Percentiles rank a stretch among this genome's conserved stretches.
Evolutionary conservation across 2,797 vertebrate genomes (phyloP).

Genomic region (Threskiornis aethiopicus): DNA sequence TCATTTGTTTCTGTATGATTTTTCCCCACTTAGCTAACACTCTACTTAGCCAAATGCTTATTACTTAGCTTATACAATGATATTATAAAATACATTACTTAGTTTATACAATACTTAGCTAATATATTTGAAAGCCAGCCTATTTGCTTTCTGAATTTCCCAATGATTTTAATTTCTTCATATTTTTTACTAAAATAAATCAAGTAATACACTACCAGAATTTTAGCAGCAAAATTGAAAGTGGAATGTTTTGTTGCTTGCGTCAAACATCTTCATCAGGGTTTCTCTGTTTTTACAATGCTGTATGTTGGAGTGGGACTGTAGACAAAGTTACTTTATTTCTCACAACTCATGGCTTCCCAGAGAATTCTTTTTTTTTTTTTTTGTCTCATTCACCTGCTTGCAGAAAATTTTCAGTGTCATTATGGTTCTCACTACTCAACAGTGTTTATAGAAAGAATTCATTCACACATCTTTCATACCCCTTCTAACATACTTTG

Average conservation of each 20-base stretch:
- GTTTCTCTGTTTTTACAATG: background rate
- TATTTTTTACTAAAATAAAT: background rate
- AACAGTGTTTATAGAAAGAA: background rate
- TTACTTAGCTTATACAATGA: background rate
- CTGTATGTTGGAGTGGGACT: rapidly evolving
- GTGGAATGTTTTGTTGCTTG: background rate
- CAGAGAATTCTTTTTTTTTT: background rate
- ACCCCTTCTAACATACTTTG: background rate
- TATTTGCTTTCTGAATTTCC: background rate
- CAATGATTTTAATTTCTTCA: background rate
- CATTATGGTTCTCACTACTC: background rate
- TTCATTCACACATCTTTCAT: background rate
- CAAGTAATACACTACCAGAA: background rate
- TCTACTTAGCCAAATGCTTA: background rate
- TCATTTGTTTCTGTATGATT: background rate
- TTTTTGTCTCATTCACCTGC: background rate
- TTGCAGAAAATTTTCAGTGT: background rate
- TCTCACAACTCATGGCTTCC: background rate
- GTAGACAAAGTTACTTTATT: background rate
- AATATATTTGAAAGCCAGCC: background rate
- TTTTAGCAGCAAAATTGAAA: background rate
- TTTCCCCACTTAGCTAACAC: background rate
- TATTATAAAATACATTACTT: background rate
- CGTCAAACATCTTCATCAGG: background rate
- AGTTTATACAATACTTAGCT: background rate